phyloP scores from a whole-genome alignment of 2,113 vertebrate species.

The Megaptera novaeangliae region DNA sequence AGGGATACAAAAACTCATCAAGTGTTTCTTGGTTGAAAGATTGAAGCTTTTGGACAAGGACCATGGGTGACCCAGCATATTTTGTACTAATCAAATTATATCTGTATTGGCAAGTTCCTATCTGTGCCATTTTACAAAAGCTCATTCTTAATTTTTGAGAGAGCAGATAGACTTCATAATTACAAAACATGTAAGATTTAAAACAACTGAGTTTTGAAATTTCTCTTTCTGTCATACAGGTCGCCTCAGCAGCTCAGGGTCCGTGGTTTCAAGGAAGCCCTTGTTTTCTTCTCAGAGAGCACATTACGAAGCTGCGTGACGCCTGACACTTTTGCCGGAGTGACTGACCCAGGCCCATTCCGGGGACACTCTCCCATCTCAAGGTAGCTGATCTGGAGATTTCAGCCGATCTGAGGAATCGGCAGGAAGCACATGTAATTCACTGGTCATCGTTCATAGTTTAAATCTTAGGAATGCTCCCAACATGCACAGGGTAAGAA shows the following conservation, averaged over 20 bases:
- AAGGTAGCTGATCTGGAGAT: background rate
- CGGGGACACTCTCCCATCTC: too few species aligned
- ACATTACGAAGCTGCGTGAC: rapidly evolving
- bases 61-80: rapidly evolving
- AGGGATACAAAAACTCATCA: too few species aligned
- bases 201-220: background rate
- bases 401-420: rapidly evolving
- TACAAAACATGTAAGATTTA: background rate
- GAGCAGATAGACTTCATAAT: background rate
- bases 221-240: background rate
- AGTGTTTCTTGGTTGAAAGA: background rate
- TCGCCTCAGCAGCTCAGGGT: background rate
- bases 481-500: rapidly evolving
- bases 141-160: background rate
- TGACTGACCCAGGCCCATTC: rapidly evolving
- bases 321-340: rapidly evolving
- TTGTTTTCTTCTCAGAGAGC: background rate
- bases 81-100: background rate
- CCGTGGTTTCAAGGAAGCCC: rapidly evolving
- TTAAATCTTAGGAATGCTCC: background rate
- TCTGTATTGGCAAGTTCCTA: background rate
- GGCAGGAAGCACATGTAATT: rapidly evolving
- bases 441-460: rapidly evolving
- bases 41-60: background rate
- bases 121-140: background rate